Evolutionary conservation across 1,140 invertebrate species (phyloP), one percentile per base, ranked within the genome.

Genomic region (Plectus sambesii): DNA sequence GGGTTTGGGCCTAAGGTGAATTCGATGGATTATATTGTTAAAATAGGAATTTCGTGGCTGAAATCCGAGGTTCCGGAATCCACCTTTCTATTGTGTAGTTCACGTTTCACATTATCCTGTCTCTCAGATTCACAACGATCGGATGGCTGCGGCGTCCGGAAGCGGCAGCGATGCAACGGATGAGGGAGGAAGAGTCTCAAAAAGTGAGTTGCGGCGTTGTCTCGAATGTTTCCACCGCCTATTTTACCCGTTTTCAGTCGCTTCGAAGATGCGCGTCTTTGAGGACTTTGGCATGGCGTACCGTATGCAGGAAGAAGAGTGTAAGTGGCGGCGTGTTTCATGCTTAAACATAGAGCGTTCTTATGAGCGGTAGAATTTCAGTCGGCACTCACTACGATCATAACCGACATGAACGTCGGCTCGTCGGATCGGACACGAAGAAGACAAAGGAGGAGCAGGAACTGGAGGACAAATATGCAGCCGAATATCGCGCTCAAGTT

Each of bases 291-390:
- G 15, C 20, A 46, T 15, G 12, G 15, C 8, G 8, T 47, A 8
- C 8, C 30, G 29, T 23, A 17, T 53, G 3, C 23, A 51, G 45
- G 45, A 17, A 33, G 30, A 33, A 12, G 30, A 33, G 17, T 33
- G 30, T 33, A 33, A 33, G 30, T 17, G 12, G 30, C 12, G 17
- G 12, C 30, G 12, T 33, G 30, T 12, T 12, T 33, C 30, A 12
- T 33, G 30, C 12, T 33, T 33, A 12, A 33, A 12, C 17, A 12
- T 33, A 12, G 17, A 33, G 12, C 17, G 12, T 33, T 33, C 12
- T 33, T 17, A 17, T 12, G 17, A 17, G 12, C 12, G 12, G 30
- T 33, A 33, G 30, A 33, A 33, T 17, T 33, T 33, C 30, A 33
- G 30, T 33, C 30, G 17, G 17, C 17, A 12, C 30, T 33, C 30